A percentile compares a stretch with the other conserved stretches of the same genome.
These are phyloP conservation scores for Pituophis catenifer DNA, from an alignment of 2,113 vertebrate species.

Conservation along the genomic window DNA sequence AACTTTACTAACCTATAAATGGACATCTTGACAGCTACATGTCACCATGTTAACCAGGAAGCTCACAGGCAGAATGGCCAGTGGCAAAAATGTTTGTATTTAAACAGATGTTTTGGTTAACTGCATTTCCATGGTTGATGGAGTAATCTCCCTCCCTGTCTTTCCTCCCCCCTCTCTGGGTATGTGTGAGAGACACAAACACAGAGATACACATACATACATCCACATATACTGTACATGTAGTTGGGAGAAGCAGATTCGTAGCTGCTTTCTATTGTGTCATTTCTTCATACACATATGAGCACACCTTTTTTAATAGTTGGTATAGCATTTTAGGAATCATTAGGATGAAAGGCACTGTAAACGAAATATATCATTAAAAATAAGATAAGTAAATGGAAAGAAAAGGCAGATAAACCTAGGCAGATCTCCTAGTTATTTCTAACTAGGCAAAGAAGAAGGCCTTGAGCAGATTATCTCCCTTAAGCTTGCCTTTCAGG, in stretches of 20 bases:
- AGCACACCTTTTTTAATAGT: not conserved
- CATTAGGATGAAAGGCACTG: slow-evolving; percentile 29
- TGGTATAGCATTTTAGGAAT: slow-evolving; percentile 13
- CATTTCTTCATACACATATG: not conserved
- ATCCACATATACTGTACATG: not conserved
- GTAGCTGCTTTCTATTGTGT: not conserved
- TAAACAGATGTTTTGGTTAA: not conserved
- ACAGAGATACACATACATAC: not conserved
- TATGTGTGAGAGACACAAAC: not conserved
- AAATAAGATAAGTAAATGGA: slow-evolving; percentile 18
- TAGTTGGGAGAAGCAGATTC: not conserved
- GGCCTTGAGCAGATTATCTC: slow-evolving; percentile 45
- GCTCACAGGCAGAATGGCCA: not conserved
- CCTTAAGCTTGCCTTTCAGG: slow-evolving; percentile 48
- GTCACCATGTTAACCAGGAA: not conserved
- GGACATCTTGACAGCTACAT: slow-evolving; percentile 9
- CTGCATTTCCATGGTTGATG: not conserved
- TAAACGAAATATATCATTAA: slow-evolving; percentile 30
- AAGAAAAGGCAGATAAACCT: slow-evolving; percentile 29
- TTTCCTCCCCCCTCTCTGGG: not conserved
- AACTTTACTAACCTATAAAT: slow-evolving; percentile 5
- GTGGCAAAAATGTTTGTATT: not conserved
- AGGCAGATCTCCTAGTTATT: slow-evolving; percentile 21
- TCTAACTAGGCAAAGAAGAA: slow-evolving; percentile 36
- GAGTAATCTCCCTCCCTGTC: not conserved